A percentile compares a stretch with the other conserved stretches of the same genome.
Evolutionary conservation across 2,113 vertebrate genomes (phyloP).

Genomic region (Euleptes europaea): DNA sequence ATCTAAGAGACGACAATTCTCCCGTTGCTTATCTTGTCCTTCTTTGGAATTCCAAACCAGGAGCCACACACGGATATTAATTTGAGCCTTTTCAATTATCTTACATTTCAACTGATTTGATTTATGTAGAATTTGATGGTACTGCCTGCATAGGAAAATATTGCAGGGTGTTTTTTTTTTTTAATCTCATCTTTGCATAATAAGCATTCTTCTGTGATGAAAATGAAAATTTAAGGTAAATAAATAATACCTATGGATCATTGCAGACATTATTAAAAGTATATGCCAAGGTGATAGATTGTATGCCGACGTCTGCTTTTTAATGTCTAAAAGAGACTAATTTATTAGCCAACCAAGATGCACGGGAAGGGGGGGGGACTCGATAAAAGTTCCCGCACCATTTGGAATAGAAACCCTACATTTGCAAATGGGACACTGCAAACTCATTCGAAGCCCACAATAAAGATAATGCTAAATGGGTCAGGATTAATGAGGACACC

Average conservation of each 20-base stretch:
- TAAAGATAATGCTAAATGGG: not conserved
- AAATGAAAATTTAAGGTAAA: slow-evolving; percentile 49
- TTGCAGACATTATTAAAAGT: slow-evolving; percentile 28
- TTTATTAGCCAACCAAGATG: not conserved
- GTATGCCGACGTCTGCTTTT: slow-evolving; percentile 18
- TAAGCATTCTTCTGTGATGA: slow-evolving; percentile 22
- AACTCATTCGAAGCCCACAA: not conserved
- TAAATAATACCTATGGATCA: slow-evolving; percentile 34
- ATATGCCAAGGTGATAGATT: slow-evolving; percentile 34
- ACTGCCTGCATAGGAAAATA: not conserved
- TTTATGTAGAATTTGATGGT: slow-evolving; percentile 19
- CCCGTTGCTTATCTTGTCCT: not conserved
- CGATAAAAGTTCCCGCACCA: not conserved
- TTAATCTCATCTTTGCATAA: not conserved
- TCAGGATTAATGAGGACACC: not conserved
- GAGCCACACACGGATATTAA: not conserved
- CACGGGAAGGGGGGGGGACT: not conserved
- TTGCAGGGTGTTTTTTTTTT: not conserved
- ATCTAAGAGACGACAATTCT: not conserved
- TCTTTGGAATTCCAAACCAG: not conserved
- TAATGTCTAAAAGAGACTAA: not conserved
- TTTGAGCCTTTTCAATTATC: slow-evolving; percentile 5
- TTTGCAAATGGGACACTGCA: not conserved
- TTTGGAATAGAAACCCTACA: not conserved
- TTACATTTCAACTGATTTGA: slow-evolving; percentile 19